A percentile compares a stretch with the other conserved stretches of the same genome.
Evolutionary conservation across 2,113 vertebrate genomes (phyloP).

Genomic region (Odocoileus virginianus): DNA sequence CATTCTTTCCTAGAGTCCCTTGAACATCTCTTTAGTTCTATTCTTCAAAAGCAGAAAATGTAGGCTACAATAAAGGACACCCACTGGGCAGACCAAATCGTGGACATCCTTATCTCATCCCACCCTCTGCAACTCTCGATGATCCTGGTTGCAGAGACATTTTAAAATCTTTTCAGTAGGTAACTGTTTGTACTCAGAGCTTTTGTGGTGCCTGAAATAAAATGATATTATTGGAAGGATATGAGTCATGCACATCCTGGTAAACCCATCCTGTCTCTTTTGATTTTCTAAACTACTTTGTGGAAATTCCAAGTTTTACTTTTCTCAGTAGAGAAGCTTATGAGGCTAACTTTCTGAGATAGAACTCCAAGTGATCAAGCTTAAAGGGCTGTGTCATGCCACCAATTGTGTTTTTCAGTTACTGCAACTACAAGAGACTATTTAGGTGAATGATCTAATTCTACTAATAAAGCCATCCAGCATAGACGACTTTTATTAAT

Average conservation of each 20-base stretch:
- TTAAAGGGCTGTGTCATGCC: not conserved
- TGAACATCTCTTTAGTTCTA: not conserved
- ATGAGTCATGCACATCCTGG: not conserved
- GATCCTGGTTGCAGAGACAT: not conserved
- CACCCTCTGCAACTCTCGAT: not conserved
- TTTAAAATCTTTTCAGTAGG: not conserved
- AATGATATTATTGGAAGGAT: not conserved
- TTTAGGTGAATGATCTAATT: not conserved
- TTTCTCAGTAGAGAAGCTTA: not conserved
- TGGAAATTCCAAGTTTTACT: not conserved
- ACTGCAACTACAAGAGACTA: not conserved
- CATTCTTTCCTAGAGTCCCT: not conserved
- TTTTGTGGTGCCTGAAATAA: slow-evolving; percentile 37
- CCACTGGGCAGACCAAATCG: not conserved
- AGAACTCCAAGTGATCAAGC: not conserved
- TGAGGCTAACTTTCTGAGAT: not conserved
- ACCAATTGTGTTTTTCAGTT: not conserved
- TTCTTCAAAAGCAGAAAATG: slow-evolving; percentile 31
- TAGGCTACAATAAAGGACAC: not conserved
- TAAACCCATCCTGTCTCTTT: not conserved
- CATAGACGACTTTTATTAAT: not conserved
- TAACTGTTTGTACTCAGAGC: not conserved
- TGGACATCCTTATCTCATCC: not conserved
- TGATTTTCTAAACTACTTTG: not conserved
- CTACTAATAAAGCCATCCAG: not conserved